Base-by-base conservation (phyloP, 2,113 vertebrate genomes). In the Mesitornis unicolor region DNA sequence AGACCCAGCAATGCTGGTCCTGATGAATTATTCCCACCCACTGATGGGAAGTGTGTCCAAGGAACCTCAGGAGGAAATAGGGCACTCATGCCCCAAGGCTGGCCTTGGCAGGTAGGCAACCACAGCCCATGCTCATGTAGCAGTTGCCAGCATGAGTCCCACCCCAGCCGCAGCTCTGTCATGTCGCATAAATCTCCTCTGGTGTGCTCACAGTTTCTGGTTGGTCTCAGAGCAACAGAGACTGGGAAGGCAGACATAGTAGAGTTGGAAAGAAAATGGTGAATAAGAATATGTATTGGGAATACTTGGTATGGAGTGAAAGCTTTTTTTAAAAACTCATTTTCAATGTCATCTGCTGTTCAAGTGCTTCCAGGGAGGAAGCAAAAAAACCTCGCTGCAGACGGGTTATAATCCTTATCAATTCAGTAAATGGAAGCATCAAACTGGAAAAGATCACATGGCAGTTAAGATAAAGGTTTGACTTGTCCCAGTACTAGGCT, bases 381-480 rank as follows among this genome's bases (percentile, higher is more conserved):
- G n/a, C n/a, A n/a, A n/a, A 67, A 89, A 87, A 90, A 83, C 60
- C 70, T 90, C 84, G 84, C 89, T 48, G 28, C 84, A 95, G 95
- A 95, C 25, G 61, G 71, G 73, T 96, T 96, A 82, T 97, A 97
- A 98, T 96, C 95, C 96, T 98, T 97, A 98, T 98, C 94, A 14
- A 88, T 91, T 89, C 70, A 65, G 93, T 84, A 96, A 97, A 97
- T 92, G 95, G 95, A 93, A 97, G 96, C 85, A 97, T 98, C 98
- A 97, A 97, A 96, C 96, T 86, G 80, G 92, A 85, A 74, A 88
- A 97, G 97, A 98, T 98, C 97, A 95, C 96, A 92, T 93, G 88
- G 96, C 95, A 97, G 97, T 98, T 98, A 98, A 98, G 97, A 98
- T 98, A 98, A 98, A 98, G 96, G 97, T 94, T 96, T 89, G 88